Percentiles rank a stretch among this genome's conserved stretches.
Evolutionary conservation across 2,113 vertebrate species (phyloP).

Genomic region (Actenoides hombroni): DNA sequence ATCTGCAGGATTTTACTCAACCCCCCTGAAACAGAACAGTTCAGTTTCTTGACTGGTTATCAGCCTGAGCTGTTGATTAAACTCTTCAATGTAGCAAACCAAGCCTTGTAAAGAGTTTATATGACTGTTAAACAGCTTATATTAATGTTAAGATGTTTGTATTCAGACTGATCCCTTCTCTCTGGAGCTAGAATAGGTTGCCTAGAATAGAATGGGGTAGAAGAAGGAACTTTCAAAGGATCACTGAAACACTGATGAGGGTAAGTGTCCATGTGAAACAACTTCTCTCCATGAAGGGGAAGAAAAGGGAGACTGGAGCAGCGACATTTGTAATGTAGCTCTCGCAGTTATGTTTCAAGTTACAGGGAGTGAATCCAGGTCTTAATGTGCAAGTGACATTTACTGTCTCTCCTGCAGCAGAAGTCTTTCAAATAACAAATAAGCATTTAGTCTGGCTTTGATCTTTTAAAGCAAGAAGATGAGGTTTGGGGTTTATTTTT

Average conservation of each 20-base stretch:
- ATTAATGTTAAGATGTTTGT: neutral
- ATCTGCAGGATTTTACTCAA: neutral
- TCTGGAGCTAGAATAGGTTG: neutral
- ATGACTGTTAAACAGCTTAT: neutral
- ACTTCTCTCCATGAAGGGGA: neutral
- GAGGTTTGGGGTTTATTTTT: neutral
- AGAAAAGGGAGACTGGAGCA: neutral
- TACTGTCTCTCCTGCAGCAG: neutral
- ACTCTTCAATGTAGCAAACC: neutral
- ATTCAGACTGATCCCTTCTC: neutral
- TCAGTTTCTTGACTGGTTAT: neutral
- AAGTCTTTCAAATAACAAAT: conserved; percentile 23
- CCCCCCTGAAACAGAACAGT: neutral
- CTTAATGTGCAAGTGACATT: neutral
- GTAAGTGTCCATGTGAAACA: neutral
- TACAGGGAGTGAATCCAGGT: neutral
- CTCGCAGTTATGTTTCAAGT: neutral
- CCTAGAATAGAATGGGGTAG: neutral
- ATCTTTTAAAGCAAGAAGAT: neutral
- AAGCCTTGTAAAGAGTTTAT: neutral
- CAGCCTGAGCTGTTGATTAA: neutral
- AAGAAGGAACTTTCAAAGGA: neutral
- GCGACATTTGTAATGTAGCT: neutral
- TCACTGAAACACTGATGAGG: neutral
- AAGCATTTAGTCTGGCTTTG: neutral